phyloP scores from a whole-genome alignment of 37 sponge, comb jelly and placozoan species.

The Theonella swinhoei region DNA sequence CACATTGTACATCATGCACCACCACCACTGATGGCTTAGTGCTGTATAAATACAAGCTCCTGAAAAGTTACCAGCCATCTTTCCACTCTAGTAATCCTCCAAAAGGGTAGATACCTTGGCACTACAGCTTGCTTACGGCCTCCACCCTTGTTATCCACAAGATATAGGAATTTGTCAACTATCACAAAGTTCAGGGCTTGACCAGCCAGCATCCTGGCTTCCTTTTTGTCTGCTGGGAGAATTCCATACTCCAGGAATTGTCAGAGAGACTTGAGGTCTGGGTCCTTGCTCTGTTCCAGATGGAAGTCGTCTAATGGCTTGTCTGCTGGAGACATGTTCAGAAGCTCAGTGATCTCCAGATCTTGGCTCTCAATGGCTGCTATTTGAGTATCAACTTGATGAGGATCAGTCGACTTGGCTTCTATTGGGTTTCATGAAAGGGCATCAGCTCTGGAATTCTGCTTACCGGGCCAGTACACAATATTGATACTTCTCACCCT shows the following conservation, averaged over 20 bases:
- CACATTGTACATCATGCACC: conserved; percentile 15
- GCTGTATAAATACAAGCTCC: conserved; percentile 22
- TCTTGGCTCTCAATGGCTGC: not conserved
- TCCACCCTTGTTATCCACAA: conserved; percentile 19
- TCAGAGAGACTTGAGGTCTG: conserved; percentile 1
- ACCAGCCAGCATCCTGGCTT: not conserved
- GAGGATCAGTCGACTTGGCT: not conserved
- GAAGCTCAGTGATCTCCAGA: conserved; percentile 4
- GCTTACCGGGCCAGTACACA: conserved; percentile 25
- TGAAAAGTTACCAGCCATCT: conserved; percentile 59
- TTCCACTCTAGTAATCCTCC: conserved; percentile 41
- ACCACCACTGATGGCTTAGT: conserved; percentile 28
- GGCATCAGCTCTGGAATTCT: conserved; percentile 34
- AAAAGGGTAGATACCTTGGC: conserved; percentile 4
- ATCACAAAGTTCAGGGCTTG: conserved; percentile 15
- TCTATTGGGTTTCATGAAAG: conserved; percentile 28
- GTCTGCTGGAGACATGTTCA: not conserved
- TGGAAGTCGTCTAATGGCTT: not conserved
- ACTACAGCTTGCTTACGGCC: conserved; percentile 31
- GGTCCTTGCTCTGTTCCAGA: conserved; percentile 48
- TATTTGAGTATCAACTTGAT: not conserved
- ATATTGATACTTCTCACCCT: conserved; percentile 1
- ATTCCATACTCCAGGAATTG: conserved; percentile 24
- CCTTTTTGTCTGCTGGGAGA: conserved; percentile 34
- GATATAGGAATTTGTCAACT: conserved; percentile 42